Evolutionary conservation across 2,113 vertebrate species (phyloP).

Genomic region (Arothron firmamentum): DNA sequence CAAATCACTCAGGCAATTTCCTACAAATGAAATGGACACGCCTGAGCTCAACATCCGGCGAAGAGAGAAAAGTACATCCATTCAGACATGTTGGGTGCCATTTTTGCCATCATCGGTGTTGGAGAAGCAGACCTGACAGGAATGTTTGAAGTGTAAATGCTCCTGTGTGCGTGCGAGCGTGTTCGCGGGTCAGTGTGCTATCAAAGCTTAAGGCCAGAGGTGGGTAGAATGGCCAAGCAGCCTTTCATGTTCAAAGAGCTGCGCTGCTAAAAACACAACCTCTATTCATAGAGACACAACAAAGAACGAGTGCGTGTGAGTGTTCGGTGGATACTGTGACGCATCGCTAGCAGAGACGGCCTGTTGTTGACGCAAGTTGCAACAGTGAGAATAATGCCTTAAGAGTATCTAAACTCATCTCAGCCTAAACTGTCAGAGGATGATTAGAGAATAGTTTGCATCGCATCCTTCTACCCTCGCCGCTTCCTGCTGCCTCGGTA

Average conservation of each 20-base stretch:
- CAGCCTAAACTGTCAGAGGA: too few species aligned
- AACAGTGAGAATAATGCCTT: too few species aligned
- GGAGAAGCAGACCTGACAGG: conserved; percentile 29
- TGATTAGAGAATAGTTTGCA: too few species aligned
- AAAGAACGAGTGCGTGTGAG: conserved; percentile 21
- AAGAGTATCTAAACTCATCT: too few species aligned
- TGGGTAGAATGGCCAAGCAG: conserved; percentile 60
- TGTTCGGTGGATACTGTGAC: neutral
- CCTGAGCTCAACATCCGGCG: conserved; percentile 4
- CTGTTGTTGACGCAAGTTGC: too few species aligned
- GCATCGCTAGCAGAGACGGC: too few species aligned
- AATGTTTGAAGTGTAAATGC: conserved; percentile 64
- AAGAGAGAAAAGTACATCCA: conserved; percentile 30
- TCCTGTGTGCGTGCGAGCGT: conserved; percentile 13
- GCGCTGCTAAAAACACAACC: conserved; percentile 46
- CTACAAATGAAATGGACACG: conserved; percentile 26
- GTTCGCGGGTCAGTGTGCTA: conserved; percentile 35
- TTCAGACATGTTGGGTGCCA: conserved; percentile 43
- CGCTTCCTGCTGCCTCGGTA: conserved; percentile 28
- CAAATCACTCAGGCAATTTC: conserved; percentile 55
- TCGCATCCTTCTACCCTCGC: conserved; percentile 14
- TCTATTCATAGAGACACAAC: conserved; percentile 49
- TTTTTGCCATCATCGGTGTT: conserved; percentile 8
- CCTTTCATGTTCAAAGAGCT: conserved; percentile 73
- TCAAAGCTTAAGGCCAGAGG: conserved; percentile 64